A percentile compares a stretch with the other conserved stretches of the same genome.
phyloP scores from a whole-genome alignment of 2,113 vertebrate genomes.

The Oncorhynchus gorbuscha region DNA sequence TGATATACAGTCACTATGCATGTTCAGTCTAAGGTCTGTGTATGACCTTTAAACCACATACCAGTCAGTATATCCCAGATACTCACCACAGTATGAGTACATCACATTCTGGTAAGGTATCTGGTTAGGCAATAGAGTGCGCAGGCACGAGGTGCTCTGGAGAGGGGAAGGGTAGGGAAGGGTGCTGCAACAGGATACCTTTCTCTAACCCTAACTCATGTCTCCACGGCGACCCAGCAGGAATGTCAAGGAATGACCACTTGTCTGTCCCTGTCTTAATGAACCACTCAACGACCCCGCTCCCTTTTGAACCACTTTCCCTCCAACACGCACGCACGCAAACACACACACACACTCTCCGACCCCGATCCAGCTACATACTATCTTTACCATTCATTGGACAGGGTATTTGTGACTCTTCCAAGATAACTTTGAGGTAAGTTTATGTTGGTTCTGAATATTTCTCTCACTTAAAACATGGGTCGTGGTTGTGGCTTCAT shows the following conservation, averaged over 20 bases:
- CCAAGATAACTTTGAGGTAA: not conserved
- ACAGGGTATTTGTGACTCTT: too few species aligned
- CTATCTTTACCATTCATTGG: not conserved
- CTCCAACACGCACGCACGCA: slow-evolving; percentile 17
- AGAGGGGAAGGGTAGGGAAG: slow-evolving; percentile 33
- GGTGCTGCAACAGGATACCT: slow-evolving; percentile 47
- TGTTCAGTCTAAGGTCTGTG: slow-evolving; percentile 24
- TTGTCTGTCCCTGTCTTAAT: not conserved
- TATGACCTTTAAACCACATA: slow-evolving; percentile 10
- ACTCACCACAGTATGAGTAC: slow-evolving; percentile 8
- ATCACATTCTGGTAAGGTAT: slow-evolving; percentile 25
- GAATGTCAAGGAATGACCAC: slow-evolving; percentile 27
- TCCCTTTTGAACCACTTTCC: slow-evolving; percentile 23
- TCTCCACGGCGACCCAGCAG: slow-evolving; percentile 44
- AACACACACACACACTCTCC: slow-evolving; percentile 26
- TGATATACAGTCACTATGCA: slow-evolving; percentile 23
- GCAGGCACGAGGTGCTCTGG: slow-evolving; percentile 17
- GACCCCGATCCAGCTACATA: not conserved
- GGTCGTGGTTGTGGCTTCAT: not conserved
- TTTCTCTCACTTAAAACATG: not conserved
- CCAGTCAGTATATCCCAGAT: slow-evolving; percentile 6
- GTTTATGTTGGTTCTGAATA: too few species aligned
- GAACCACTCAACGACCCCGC: slow-evolving; percentile 8
- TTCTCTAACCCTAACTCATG: slow-evolving; percentile 40
- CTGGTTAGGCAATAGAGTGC: slow-evolving; percentile 42